Evolutionary conservation across 2,113 vertebrate species (phyloP), one percentile per base, ranked within the genome.

Genomic region (Ciconia boyciana): DNA sequence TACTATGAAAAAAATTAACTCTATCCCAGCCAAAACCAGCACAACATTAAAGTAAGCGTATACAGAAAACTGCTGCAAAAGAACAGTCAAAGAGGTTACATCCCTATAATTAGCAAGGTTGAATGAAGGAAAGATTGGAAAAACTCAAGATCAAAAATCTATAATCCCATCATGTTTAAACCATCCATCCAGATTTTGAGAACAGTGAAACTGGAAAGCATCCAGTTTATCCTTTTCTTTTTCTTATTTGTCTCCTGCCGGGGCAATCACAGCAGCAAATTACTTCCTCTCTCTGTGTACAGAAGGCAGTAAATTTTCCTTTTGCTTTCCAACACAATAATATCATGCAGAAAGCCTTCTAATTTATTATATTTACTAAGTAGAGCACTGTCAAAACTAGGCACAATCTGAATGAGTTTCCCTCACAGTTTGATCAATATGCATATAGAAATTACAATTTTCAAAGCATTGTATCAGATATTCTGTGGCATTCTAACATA

Each of bases 231-330:
- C 18, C 5, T 69, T 92, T 87, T 68, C 7, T 85, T 85, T 83
- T 92, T 46, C 20, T 89, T 89, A 70, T 83, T 89, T 92, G 29
- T 75, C 60, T 58, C 72, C 69, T 81, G 76, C 80, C 0, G 1
- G n/a, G 32, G 24, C 39, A 92, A 89, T 94, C 83, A 75, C 15
- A 52, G 64, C n/a, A 91, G 72, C 78, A 94, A 94, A 94, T 94
- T 89, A 62, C 41, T 94, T 89, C 76, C 64, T 90, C 21, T 76
- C 32, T 93, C 71, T 78, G 6, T 77, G 26, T 83, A 74, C 13
- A 84, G 64, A 78, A 91, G 28, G 39, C 43, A 78, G 60, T 68
- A 89, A 60, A 71, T 94, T 94, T 81, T 92, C 55, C 12, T 81
- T 78, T 83, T 92, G 32, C 9, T 57, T 95, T 77, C 17, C n/a